Evolutionary conservation across 2,888 invertebrate species (phyloP), one percentile per base, ranked within the genome.

Genomic region (Tribolium freemani): DNA sequence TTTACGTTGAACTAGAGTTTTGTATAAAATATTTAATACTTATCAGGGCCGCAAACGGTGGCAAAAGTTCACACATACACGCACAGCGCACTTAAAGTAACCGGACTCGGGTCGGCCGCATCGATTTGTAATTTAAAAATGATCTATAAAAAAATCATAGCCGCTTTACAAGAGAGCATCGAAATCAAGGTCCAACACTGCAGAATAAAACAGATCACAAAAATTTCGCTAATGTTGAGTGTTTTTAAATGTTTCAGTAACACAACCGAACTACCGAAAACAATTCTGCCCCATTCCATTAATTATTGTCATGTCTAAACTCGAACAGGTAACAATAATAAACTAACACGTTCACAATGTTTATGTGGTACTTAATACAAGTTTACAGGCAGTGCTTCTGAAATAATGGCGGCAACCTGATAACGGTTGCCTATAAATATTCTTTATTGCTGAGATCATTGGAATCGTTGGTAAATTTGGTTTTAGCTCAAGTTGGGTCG

Each of bases 301-400:
- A 68, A 81, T 85, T 85, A 85, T 85, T 85, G 85, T 85, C 85
- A 81, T 83, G 79, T 83, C 81, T 82, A 83, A 82, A 74, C 78
- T 78, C 77, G 80, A 81, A 80, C 75, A 77, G 78, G 76, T 76
- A 82, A 81, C 78, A 79, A 80, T 78, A 77, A 79, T 78, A 78
- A 69, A 69, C 69, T 67, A 80, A 77, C 74, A 78, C 79, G 78
- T 78, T 74, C 79, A 79, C 78, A 77, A 71, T 69, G 54, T 58
- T 67, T 61, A 50, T 73, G 74, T 76, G 71, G 76, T 77, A 68
- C 60, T 73, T 76, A 72, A 76, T 75, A 73, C 70, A 73, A 61
- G 71, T 72, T 78, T 79, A 76, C 75, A 81, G 83, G 83, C 83
- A 83, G 82, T 83, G 82, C 79, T 80, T 80, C 74, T 74, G 69